Evolutionary conservation across 2,113 vertebrate genomes (phyloP).

Genomic region (Amazona guildingii): DNA sequence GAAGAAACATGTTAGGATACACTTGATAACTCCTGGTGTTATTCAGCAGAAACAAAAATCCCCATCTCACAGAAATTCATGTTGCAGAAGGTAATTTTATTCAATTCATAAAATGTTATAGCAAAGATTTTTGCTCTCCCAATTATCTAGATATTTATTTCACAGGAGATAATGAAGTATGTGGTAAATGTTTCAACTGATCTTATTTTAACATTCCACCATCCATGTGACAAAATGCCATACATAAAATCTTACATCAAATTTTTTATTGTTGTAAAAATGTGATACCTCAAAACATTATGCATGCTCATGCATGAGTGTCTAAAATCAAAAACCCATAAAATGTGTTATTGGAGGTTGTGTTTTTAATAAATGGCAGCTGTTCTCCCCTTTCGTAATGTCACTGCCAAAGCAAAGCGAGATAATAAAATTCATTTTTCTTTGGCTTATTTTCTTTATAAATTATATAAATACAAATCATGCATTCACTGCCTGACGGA

Average conservation of each 20-base stretch:
- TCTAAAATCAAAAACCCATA: slow-evolving; percentile 51
- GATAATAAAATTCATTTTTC: slow-evolving; percentile 43
- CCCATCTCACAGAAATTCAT: slow-evolving; percentile 46
- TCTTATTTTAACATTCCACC: slow-evolving; percentile 36
- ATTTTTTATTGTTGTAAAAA: slow-evolving; percentile 47
- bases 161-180: slow-evolving; percentile 36
- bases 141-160: slow-evolving; percentile 70
- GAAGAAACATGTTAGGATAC: slow-evolving; percentile 16
- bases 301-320: slow-evolving; percentile 15
- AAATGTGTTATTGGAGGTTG: slow-evolving; percentile 27
- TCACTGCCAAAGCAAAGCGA: slow-evolving; percentile 7
- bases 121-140: slow-evolving; percentile 56
- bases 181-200: slow-evolving; percentile 49
- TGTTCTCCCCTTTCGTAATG: slow-evolving; percentile 18
- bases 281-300: slow-evolving; percentile 40
- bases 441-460: slow-evolving; percentile 25
- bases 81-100: slow-evolving; percentile 66
- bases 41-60: slow-evolving; percentile 46
- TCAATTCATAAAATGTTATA: slow-evolving; percentile 64
- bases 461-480: slow-evolving; percentile 9
- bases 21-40: slow-evolving; percentile 30
- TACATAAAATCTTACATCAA: background rate
- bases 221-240: slow-evolving; percentile 40
- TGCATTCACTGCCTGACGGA: background rate
- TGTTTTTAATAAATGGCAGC: slow-evolving; percentile 56